These are phyloP conservation scores for Spea hammondii DNA, from an alignment of 2,797 vertebrate genomes.

Conservation along the genomic window DNA sequence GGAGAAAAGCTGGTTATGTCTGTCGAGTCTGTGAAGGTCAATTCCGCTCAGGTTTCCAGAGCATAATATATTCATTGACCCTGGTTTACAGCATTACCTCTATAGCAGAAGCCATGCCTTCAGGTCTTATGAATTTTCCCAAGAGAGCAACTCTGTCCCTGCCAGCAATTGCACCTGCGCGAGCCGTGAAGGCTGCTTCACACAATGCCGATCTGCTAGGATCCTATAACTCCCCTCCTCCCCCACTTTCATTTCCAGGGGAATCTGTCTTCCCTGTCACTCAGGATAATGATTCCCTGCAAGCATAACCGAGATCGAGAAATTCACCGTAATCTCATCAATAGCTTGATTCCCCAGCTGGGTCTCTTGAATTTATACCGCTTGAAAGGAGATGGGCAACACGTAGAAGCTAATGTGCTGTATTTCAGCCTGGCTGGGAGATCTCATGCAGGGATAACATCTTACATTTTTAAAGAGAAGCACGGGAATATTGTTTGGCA, in stretches of 20 bases:
- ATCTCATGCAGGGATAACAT: conserved; percentile 49
- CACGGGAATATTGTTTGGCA: conserved; percentile 49
- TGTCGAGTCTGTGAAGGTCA: conserved; percentile 52
- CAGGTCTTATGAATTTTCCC: conserved; percentile 53
- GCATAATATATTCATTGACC: conserved; percentile 47
- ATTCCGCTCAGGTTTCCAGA: conserved; percentile 33
- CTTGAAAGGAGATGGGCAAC: conserved; percentile 52
- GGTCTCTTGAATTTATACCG: conserved; percentile 59
- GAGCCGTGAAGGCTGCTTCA: conserved; percentile 57
- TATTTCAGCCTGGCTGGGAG: conserved; percentile 47
- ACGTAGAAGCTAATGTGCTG: conserved; percentile 49
- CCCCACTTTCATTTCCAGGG: conserved; percentile 56
- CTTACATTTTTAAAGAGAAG: conserved; percentile 35
- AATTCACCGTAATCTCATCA: conserved; percentile 64
- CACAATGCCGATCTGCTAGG: conserved; percentile 57
- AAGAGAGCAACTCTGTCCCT: conserved; percentile 56
- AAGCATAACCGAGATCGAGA: conserved; percentile 61
- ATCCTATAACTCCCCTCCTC: conserved; percentile 55
- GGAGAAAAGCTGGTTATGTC: conserved; percentile 48
- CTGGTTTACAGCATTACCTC: conserved; percentile 50
- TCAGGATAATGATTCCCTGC: conserved; percentile 65
- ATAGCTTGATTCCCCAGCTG: conserved; percentile 63
- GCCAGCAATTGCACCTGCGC: conserved; percentile 55
- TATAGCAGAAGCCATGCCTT: conserved; percentile 46
- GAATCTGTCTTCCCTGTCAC: conserved; percentile 67